These are phyloP conservation scores for Sarcophaga bullata DNA, from an alignment of 1,140 invertebrate species.

Conservation along the genomic window DNA sequence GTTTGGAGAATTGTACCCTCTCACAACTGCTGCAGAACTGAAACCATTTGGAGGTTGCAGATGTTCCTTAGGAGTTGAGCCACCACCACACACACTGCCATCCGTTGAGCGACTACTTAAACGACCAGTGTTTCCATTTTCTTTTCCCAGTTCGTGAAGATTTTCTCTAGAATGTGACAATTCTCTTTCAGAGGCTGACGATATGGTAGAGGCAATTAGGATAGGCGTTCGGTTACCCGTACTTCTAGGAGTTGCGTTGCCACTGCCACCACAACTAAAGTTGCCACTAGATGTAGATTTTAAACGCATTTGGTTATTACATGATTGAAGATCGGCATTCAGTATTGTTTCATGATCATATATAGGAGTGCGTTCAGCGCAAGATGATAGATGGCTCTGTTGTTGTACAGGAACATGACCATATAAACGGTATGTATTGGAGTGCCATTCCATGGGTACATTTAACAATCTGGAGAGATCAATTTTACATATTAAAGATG, in stretches of 20 bases:
- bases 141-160: constrained; percentile 42
- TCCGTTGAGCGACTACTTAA: constrained; percentile 52
- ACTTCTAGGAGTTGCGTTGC: constrained; percentile 34
- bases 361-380: constrained; percentile 41
- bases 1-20: constrained; percentile 1
- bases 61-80: constrained; percentile 48
- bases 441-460: constrained; percentile 52
- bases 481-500: constrained; percentile 61
- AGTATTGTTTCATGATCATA: constrained; percentile 47
- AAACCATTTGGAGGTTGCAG: constrained; percentile 51
- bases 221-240: constrained; percentile 37
- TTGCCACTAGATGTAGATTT: neutral
- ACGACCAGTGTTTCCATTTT: constrained; percentile 50
- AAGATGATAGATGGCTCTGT: constrained; percentile 10
- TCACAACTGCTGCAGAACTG: constrained; percentile 31
- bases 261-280: constrained; percentile 28
- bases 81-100: constrained; percentile 47
- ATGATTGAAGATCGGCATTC: constrained; percentile 45
- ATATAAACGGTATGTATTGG: constrained; percentile 49
- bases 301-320: constrained; percentile 23
- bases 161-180: constrained; percentile 46
- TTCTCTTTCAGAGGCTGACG: constrained; percentile 47
- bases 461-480: constrained; percentile 57
- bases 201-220: neutral
- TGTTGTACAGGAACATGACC: constrained; percentile 22